phyloP scores from a whole-genome alignment of 2,888 invertebrate genomes.

The Dynastes tityus region DNA sequence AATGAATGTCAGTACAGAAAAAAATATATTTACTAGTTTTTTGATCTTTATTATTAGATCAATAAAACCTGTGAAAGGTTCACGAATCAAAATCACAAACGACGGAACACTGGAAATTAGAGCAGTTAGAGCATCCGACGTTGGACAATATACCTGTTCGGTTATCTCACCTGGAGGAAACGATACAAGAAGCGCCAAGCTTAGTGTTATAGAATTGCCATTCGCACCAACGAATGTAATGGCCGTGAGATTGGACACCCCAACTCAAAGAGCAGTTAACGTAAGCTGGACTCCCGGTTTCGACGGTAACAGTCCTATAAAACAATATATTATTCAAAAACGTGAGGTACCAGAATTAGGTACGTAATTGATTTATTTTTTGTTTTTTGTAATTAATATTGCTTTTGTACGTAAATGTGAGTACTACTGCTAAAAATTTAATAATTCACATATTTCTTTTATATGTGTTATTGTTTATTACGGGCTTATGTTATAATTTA shows the following conservation, averaged over 20 bases:
- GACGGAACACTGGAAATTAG: conserved; percentile 92
- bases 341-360: conserved; percentile 91
- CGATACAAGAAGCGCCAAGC: conserved; percentile 88
- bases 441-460: no score
- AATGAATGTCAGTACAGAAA: no score
- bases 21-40: conserved; percentile 22
- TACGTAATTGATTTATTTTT: conserved; percentile 68
- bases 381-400: conserved; percentile 58
- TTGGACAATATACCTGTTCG: conserved; percentile 93
- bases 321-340: conserved; percentile 93
- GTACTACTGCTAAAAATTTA: no score
- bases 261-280: conserved; percentile 85
- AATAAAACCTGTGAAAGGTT: conserved; percentile 77
- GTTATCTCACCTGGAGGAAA: conserved; percentile 94
- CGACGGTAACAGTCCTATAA: conserved; percentile 96
- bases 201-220: conserved; percentile 95
- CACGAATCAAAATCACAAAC: conserved; percentile 78
- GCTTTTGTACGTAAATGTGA: conserved; percentile 62
- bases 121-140: conserved; percentile 92
- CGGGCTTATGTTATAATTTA: not conserved
- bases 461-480: no score
- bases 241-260: conserved; percentile 79
- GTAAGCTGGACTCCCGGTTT: conserved; percentile 97
- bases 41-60: conserved; percentile 64
- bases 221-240: conserved; percentile 92